phyloP scores from a whole-genome alignment of 2,797 vertebrate species.

The Arctocebus calabarensis region DNA sequence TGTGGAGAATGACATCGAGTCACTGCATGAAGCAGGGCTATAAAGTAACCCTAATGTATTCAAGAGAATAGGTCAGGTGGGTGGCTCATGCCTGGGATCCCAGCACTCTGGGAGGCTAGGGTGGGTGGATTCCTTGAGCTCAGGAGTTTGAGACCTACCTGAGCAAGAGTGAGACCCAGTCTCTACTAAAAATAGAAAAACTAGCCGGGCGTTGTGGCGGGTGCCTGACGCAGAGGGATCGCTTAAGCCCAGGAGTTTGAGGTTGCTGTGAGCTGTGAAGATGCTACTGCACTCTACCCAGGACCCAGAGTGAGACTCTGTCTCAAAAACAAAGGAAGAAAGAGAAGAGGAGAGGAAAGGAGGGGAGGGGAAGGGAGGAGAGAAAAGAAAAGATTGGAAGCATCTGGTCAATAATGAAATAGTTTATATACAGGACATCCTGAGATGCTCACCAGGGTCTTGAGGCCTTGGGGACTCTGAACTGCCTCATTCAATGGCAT shows the following conservation, averaged over 20 bases:
- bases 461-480: not conserved
- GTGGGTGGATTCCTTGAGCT: not conserved
- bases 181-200: not conserved
- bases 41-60: not conserved
- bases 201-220: not conserved
- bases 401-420: rapidly evolving
- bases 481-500: not conserved
- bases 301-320: too few species aligned
- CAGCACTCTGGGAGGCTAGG: not conserved
- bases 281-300: too few species aligned
- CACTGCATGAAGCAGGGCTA: not conserved
- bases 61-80: not conserved
- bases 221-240: too few species aligned
- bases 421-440: not conserved
- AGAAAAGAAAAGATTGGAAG: not conserved
- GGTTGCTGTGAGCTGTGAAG: too few species aligned
- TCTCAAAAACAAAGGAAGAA: not conserved
- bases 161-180: not conserved
- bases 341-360: not conserved
- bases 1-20: rapidly evolving
- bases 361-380: too few species aligned
- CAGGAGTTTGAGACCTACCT: not conserved
- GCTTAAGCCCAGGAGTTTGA: too few species aligned
- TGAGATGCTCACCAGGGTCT: not conserved
- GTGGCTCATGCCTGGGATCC: not conserved